Evolutionary conservation across 2,888 invertebrate genomes (phyloP).

Genomic region (Leptothorax acervorum): DNA sequence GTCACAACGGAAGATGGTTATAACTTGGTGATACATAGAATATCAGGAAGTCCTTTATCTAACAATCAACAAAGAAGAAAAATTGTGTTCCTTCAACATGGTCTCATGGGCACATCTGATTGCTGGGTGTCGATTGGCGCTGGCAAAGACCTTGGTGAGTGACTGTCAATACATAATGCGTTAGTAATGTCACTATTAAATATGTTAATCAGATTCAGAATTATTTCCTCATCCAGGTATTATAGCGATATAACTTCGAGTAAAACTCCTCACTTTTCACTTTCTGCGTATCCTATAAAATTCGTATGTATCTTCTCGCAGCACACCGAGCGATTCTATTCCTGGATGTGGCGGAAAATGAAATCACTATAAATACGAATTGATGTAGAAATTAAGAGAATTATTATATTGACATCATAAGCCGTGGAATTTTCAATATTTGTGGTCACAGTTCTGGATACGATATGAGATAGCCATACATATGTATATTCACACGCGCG

Average conservation of each 20-base stretch:
- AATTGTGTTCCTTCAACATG: slow-evolving; percentile 79
- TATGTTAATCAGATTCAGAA: neutral
- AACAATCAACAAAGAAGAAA: slow-evolving; percentile 71
- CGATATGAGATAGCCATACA: neutral
- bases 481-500: neutral
- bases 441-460: neutral
- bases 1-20: slow-evolving; percentile 81
- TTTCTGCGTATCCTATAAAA: neutral
- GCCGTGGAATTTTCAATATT: neutral
- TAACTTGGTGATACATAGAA: slow-evolving; percentile 76
- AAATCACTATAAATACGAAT: neutral
- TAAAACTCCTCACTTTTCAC: no score
- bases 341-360: neutral
- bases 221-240: neutral
- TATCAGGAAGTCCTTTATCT: slow-evolving; percentile 76
- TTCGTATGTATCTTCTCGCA: neutral
- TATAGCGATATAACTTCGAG: neutral
- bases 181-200: neutral
- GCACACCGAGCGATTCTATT: neutral
- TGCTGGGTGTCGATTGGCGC: slow-evolving; percentile 79
- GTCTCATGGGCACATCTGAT: slow-evolving; percentile 79
- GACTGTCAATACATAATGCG: slow-evolving; percentile 54
- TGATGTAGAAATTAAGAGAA: neutral
- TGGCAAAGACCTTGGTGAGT: slow-evolving; percentile 79
- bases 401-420: neutral